Base-by-base conservation (phyloP, 92 coral and sea anemone species). In the Palythoa caribaeorum region DNA sequence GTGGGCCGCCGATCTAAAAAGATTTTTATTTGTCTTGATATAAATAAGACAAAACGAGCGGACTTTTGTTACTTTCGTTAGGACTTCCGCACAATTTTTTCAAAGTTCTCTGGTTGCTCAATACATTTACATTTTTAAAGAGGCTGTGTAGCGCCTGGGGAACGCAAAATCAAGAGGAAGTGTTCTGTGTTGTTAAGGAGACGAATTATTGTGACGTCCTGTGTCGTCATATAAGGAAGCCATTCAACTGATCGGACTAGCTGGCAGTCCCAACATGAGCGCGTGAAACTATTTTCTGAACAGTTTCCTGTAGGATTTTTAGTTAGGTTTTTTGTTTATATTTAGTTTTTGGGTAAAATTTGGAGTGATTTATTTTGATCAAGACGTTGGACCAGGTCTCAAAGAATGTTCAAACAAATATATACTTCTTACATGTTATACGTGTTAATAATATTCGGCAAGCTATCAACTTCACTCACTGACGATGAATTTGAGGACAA, bases 171-270 rank as follows among this genome's bases (percentile, higher is more conserved):
- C 0, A 14, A 5, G 54, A 65, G 60, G 74, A 80, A 80, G 85
- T 80, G 60, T 1, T 44, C n/a, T 13, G 48, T 3, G 69, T 21
- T 36, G 35, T 38, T 19, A 59, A 59, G 84, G 73, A 62, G 84
- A 73, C 54, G 84, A 17, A 50, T 13, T 17, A 3, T 19, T 44
- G 47, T 81, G 76, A 81, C 86, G 86, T 81, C 21, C 76, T 68
- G 63, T 81, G 40, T 48, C 86, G 86, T 81, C 86, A 81, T 51
- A 66, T 38, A 48, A 81, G 86, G 76, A 80, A 79, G 12, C 86
- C 86, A 68, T 81, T 81, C 76, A 66, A 68, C 75, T 81, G 86
- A 40, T 9, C 21, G 52, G 1, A 3, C 47, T 7, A 47, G 55
- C 11, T 40, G 73, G 39, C 54, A 40, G 75, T 63, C 76, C 74